These are phyloP conservation scores for Eciton burchellii DNA, from an alignment of 1,140 invertebrate genomes.

Conservation along the genomic window DNA sequence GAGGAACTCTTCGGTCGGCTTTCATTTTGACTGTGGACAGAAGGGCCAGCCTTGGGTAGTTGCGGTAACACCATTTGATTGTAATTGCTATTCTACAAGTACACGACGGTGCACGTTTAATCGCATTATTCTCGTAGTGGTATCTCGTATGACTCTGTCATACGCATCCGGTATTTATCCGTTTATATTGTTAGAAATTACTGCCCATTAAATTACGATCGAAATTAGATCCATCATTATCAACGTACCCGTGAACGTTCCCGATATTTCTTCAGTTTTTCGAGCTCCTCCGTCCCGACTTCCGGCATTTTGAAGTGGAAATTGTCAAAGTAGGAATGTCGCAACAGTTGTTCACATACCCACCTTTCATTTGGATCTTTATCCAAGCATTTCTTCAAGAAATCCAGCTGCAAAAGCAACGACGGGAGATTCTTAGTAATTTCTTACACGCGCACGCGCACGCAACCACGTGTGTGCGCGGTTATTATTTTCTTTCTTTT, in stretches of 20 bases:
- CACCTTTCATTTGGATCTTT: slow-evolving; percentile 96
- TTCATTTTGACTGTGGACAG: slow-evolving; percentile 81
- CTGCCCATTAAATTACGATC: too few relatives aligned
- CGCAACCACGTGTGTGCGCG: too few relatives aligned
- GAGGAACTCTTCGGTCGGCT: slow-evolving; percentile 83
- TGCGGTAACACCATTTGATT: slow-evolving; percentile 88
- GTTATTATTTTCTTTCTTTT: too few relatives aligned
- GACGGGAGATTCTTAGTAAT: slow-evolving; percentile 5
- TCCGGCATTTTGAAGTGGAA: slow-evolving; percentile 92
- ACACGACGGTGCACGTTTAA: not conserved
- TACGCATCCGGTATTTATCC: too few relatives aligned
- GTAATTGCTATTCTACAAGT: slow-evolving; percentile 86
- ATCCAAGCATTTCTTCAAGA: slow-evolving; percentile 97
- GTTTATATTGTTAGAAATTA: too few relatives aligned
- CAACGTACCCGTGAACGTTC: slow-evolving; percentile 87
- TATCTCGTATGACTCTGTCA: too few relatives aligned
- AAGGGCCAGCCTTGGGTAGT: slow-evolving; percentile 85
- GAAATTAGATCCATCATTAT: not conserved
- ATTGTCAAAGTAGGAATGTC: slow-evolving; percentile 95
- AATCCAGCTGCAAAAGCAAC: slow-evolving; percentile 88
- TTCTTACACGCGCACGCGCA: too few relatives aligned
- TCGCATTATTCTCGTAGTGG: too few relatives aligned
- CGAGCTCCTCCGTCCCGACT: slow-evolving; percentile 89
- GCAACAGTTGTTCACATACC: slow-evolving; percentile 95
- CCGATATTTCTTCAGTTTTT: slow-evolving; percentile 87